Conservation (phyloP, 2,888 invertebrate species). For the Prosapia bicincta region DNA sequence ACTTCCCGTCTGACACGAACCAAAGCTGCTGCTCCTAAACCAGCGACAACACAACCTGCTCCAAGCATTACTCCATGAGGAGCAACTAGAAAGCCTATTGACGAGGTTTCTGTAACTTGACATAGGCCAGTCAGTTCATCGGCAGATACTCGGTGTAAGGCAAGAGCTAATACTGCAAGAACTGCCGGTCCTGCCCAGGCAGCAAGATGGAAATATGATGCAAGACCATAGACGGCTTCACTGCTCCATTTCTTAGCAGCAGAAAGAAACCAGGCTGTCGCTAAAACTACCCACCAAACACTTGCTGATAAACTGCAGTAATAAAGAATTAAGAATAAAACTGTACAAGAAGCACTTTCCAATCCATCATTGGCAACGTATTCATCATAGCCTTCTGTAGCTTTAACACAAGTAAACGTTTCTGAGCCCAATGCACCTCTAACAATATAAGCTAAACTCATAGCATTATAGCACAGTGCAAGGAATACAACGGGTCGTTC, state of each 20-base stretch:
- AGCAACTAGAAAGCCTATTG: slow-evolving; percentile 59
- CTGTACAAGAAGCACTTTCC: slow-evolving; percentile 61
- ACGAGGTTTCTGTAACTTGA: slow-evolving; percentile 60
- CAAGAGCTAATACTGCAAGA: slow-evolving; percentile 77
- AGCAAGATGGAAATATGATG: slow-evolving; percentile 79
- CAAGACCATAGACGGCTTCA: slow-evolving; percentile 83
- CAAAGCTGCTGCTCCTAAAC: slow-evolving; percentile 72
- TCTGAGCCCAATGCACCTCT: slow-evolving; percentile 58
- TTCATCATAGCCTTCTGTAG: slow-evolving; percentile 46
- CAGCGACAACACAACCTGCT: slow-evolving; percentile 66
- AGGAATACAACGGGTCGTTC: slow-evolving; percentile 89
- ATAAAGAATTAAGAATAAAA: slow-evolving; percentile 70
- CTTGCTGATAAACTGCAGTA: slow-evolving; percentile 77
- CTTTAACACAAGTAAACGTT: slow-evolving; percentile 46
- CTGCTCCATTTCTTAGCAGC: slow-evolving; percentile 92
- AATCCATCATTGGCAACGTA: slow-evolving; percentile 52
- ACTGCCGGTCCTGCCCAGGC: slow-evolving; percentile 88
- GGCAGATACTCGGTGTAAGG: slow-evolving; percentile 72
- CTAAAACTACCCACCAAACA: slow-evolving; percentile 85
- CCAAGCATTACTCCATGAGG: slow-evolving; percentile 61
- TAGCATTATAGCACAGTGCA: slow-evolving; percentile 80
- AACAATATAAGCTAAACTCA: slow-evolving; percentile 70
- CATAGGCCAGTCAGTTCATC: slow-evolving; percentile 82
- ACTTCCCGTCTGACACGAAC: slow-evolving; percentile 64
- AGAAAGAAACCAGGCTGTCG: slow-evolving; percentile 85